Base-by-base conservation (phyloP, 2,888 invertebrate genomes). In the Pollenia amentaria region DNA sequence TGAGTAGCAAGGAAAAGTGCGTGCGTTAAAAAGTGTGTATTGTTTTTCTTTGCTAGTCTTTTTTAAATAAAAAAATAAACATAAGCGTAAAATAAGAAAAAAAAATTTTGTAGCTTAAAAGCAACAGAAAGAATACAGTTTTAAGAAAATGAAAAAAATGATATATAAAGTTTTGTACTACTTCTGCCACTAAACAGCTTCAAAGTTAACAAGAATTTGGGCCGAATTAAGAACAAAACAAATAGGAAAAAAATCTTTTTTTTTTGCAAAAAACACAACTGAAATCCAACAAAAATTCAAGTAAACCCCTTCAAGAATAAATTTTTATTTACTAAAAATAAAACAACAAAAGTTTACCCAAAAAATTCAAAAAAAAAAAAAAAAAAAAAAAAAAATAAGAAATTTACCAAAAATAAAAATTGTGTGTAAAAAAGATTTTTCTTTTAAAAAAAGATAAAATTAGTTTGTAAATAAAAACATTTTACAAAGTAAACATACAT, bases 151-250 rank as follows among this genome's bases (percentile, higher is more conserved):
- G 6, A 18, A 53, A 21, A 16, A 51, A 55, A 77, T 46, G 1
- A 64, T 57, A 55, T 57, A 38, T 55, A 57, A 60, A 57, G 48
- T 42, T 70, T n/a, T 18, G 67, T 29, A 57, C 53, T 12, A 53
- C 29, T 62, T 44, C 42, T 64, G 11, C 57, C 51, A 57, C 14
- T 21, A 48, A 42, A 60, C 51, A 55, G 18, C 60, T 81, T 21
- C 21, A 73, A 75, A 79, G 46, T 38, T 62, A 70, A 75, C 18
- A 0, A 64, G 48, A 72, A 80, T 60, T 60, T 76, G 76, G 80
- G 57, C 69, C 65, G 81, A 73, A 67, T 67, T 67, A 67, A 53
- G 42, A 72, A 44, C 11, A 67, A 81, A 77, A 44, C 6, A 1
- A 29, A 29, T 14, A n/a, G 10, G 11, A 10, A 77, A 78, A 57